These are phyloP conservation scores for Condylostylus longicornis DNA, from an alignment of 1,140 invertebrate genomes.

Conservation along the genomic window DNA sequence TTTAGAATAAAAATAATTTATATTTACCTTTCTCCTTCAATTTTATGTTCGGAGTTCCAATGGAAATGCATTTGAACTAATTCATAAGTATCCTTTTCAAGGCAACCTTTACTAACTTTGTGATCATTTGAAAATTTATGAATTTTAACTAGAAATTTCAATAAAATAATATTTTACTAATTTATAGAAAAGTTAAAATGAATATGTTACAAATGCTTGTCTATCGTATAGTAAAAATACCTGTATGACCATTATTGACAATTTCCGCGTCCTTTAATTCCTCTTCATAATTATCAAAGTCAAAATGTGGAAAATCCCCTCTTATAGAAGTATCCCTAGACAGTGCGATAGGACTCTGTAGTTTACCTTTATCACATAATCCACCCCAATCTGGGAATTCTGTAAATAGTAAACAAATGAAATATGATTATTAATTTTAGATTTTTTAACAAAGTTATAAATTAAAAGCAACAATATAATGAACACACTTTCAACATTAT, in stretches of 20 bases:
- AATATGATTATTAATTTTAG: no score
- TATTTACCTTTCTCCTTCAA: slow-evolving; percentile 32
- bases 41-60: slow-evolving; percentile 61
- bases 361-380: slow-evolving; percentile 29
- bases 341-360: slow-evolving; percentile 36
- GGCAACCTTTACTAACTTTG: slow-evolving; percentile 35
- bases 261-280: slow-evolving; percentile 20
- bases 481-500: no score
- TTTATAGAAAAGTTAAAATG: not conserved
- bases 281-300: slow-evolving; percentile 30
- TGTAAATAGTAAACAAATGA: no score
- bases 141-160: slow-evolving; percentile 30
- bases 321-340: slow-evolving; percentile 18
- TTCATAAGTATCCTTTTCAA: slow-evolving; percentile 36
- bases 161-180: slow-evolving; percentile 1
- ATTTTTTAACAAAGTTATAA: no score
- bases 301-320: slow-evolving; percentile 25
- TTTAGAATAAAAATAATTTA: not conserved
- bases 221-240: slow-evolving; percentile 16
- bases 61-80: slow-evolving; percentile 62
- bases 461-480: no score
- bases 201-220: not conserved
- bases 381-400: slow-evolving; percentile 33
- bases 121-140: slow-evolving; percentile 28
- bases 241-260: slow-evolving; percentile 37